Base-by-base conservation (phyloP, 2,888 invertebrate genomes). In the Ecdyonurus torrentis region DNA sequence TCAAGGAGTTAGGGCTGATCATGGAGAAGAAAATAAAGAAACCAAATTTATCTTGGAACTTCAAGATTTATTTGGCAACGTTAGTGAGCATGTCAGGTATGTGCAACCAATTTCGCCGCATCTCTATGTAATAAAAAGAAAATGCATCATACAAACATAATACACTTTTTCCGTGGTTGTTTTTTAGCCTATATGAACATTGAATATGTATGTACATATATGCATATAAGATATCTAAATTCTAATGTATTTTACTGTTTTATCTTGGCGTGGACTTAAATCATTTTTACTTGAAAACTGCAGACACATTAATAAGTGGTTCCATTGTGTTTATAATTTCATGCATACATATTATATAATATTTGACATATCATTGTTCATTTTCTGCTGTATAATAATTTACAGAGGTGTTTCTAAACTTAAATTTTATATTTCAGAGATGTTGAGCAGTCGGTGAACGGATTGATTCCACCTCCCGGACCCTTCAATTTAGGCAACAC, bases 401-500 rank as follows among this genome's bases (percentile, higher is more conserved):
- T 58, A 10, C 58, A 58, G 23, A n/a, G 58, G 23, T 10, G 18
- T 58, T 10, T 19, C 5, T 37, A 37, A 10, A 15, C 37, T 10
- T 37, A 37, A n/a, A n/a, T n/a, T n/a, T n/a, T 25, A 61, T 66
- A 62, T 72, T 73, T n/a, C 68, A 84, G 92, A 68, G 92, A 92
- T 72, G 83, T 92, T 19, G 93, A 93, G 72, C 86, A 86, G 70
- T 79, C 87, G 0, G 84, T 87, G 1, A 84, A 82, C 67, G 81
- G 81, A 25, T 72, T 87, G 24, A 86, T 84, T 62, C 83, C 87
- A 66, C 89, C 90, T 1, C 84, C 86, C n/a, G 86, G 88, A 2
- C 86, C 89, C 0, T 88, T 91, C 70, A 87, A 83, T 71, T 77
- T 94, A 64, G 91, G 90, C 0, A 95, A 91, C 72, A 90, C 91